Base-by-base conservation (phyloP, 1,140 invertebrate species). In the Oedothorax gibbosus region DNA sequence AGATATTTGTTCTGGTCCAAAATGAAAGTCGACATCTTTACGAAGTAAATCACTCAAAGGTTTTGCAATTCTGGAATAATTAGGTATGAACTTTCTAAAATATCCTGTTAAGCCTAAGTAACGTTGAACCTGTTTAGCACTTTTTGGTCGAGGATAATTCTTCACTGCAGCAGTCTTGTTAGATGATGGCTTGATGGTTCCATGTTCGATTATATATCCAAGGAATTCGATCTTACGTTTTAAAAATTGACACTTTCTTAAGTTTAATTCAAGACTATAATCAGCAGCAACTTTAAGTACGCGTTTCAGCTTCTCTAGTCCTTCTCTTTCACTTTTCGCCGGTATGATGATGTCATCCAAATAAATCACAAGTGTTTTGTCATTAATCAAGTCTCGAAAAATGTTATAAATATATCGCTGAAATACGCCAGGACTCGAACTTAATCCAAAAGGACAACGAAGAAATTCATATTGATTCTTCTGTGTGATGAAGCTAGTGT, bases 31-130 rank as follows among this genome's bases (percentile, higher is more conserved):
- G 3, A 15, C 7, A 21, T 20, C 14, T 10, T 83, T 54, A 7
- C 69, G 65, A 35, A 83, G 54, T 1, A 65, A 2, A 51, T 73
- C 71, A 54, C 60, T 83, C 14, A 83, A 53, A 14, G 71, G 56
- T 54, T 57, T 73, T 5, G n/a, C 80, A 35, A 73, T 53, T 7
- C 11, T 20, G 0, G 60, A 51, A 65, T 83, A 73, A 21, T 15
- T 20, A 35, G 35, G 49, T 0, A 73, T 64, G 65, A 73, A 65
- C 15, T 73, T 75, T 49, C 35, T 62, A 10, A 83, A 83, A 57
- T 75, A 73, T 21, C 80, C 60, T 57, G 87, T 84, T 72, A 90
- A 86, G 7, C 89, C 89, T 2, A 90, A 73, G 54, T 90, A 89
- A 18, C 81, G 50, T 35, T 87, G 62, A 6, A 90, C 14, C 53